Percentiles rank a stretch among this genome's conserved stretches.
These are phyloP conservation scores for Sciurus carolinensis DNA, from an alignment of 2,797 vertebrate genomes.

Conservation along the genomic window DNA sequence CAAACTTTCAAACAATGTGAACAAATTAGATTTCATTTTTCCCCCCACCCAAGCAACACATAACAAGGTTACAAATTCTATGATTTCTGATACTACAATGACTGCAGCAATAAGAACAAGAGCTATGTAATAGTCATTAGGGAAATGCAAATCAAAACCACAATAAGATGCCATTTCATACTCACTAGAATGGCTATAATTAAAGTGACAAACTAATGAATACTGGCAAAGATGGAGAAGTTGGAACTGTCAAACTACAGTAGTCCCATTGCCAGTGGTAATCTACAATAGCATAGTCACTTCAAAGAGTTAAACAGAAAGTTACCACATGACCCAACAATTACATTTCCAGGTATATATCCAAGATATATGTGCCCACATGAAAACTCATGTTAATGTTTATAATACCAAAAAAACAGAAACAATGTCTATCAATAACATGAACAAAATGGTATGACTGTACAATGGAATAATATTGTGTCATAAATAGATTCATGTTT, in stretches of 20 bases:
- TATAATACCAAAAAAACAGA: background rate
- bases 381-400: slow-evolving; percentile 7
- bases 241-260: background rate
- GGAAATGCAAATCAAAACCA: background rate
- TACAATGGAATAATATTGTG: background rate
- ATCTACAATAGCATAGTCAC: background rate
- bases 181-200: background rate
- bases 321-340: background rate
- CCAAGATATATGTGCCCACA: slow-evolving; percentile 45
- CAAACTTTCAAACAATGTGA: background rate
- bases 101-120: slow-evolving; percentile 15
- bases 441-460: background rate
- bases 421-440: slow-evolving; percentile 24
- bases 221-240: background rate
- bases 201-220: background rate
- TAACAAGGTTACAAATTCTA: background rate
- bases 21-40: background rate
- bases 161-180: background rate
- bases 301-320: background rate
- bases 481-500: background rate
- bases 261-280: background rate
- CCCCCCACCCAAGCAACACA: slow-evolving; percentile 9
- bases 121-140: background rate
- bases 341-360: background rate
- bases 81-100: background rate